A percentile compares a stretch with the other conserved stretches of the same genome.
Conservation (phyloP, 2,797 vertebrate genomes). For the Cirrhinus molitorella region DNA sequence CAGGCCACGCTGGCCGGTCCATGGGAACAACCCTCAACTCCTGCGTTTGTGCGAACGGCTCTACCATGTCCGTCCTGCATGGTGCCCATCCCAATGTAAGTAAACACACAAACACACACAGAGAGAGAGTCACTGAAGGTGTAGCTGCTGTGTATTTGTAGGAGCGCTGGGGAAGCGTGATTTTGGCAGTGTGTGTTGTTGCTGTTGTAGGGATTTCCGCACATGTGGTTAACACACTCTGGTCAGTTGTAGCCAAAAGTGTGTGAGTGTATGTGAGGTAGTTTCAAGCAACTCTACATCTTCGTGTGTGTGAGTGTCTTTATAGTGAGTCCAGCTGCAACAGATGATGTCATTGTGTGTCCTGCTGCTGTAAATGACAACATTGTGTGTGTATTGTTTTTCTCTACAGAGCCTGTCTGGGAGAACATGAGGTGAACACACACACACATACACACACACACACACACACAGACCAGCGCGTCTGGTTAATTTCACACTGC, state of each 20-base stretch:
- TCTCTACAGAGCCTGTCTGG: constrained; percentile 82
- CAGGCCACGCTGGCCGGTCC: constrained; percentile 83
- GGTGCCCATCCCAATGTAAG: constrained; percentile 55
- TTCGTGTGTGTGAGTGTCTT: constrained; percentile 43
- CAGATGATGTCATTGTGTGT: constrained; percentile 37
- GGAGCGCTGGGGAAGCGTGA: background rate
- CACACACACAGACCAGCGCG: background rate
- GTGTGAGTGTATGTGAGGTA: constrained; percentile 24
- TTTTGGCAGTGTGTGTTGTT: constrained; percentile 1
- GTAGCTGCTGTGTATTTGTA: background rate
- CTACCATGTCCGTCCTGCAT: constrained; percentile 56
- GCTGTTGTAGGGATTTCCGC: background rate
- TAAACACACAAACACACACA: constrained; percentile 26
- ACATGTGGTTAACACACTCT: constrained; percentile 31
- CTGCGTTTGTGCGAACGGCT: constrained; percentile 74
- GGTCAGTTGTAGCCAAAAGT: background rate
- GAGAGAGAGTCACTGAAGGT: background rate
- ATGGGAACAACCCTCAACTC: constrained; percentile 82
- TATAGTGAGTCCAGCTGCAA: constrained; percentile 15
- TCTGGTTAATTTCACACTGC: constrained; percentile 1
- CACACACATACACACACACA: constrained; percentile 26
- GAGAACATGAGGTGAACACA: constrained; percentile 85
- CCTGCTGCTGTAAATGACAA: constrained; percentile 51
- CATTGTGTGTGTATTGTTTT: constrained; percentile 64
- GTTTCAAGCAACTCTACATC: constrained; percentile 30